phyloP scores from a whole-genome alignment of 92 coral and sea anemone genomes.

The Diadumene lineata region DNA sequence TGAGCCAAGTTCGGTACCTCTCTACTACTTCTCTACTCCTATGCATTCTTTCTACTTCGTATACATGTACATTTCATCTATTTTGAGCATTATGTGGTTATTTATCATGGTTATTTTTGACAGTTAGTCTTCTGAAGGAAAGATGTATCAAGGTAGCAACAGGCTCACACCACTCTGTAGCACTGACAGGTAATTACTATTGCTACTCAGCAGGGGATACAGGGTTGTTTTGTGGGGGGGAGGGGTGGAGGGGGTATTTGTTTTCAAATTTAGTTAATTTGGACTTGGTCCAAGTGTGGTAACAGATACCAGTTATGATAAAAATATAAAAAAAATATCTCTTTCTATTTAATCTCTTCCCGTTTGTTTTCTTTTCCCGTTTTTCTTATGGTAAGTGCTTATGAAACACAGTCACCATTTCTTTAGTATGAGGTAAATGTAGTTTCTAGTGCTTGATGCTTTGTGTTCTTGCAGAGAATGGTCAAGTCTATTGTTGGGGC shows the following conservation, averaged over 20 bases:
- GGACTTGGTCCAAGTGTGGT: too few relatives aligned
- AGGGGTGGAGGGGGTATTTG: too few relatives aligned
- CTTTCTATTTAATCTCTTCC: too few relatives aligned
- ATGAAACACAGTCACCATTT: background rate
- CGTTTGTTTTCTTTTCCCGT: too few relatives aligned
- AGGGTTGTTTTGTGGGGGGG: background rate
- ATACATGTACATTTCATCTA: too few relatives aligned
- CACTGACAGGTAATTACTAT: conserved; percentile 42
- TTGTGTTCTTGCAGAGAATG: conserved; percentile 27
- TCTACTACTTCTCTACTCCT: too few relatives aligned
- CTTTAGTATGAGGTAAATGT: background rate
- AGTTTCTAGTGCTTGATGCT: background rate
- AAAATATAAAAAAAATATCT: too few relatives aligned
- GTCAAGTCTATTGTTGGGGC: conserved; percentile 78
- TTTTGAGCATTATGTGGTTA: too few relatives aligned
- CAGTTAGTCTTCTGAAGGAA: conserved; percentile 46
- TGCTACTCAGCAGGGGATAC: background rate
- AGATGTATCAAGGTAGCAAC: conserved; percentile 51
- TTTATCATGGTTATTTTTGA: background rate
- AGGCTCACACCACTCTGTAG: conserved; percentile 73
- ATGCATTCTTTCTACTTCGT: too few relatives aligned
- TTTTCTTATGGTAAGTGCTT: too few relatives aligned
- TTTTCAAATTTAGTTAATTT: background rate
- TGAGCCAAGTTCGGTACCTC: too few relatives aligned
- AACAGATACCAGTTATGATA: too few relatives aligned